Conservation (phyloP, 2,797 vertebrate genomes). For the Megaceryle alcyon region DNA sequence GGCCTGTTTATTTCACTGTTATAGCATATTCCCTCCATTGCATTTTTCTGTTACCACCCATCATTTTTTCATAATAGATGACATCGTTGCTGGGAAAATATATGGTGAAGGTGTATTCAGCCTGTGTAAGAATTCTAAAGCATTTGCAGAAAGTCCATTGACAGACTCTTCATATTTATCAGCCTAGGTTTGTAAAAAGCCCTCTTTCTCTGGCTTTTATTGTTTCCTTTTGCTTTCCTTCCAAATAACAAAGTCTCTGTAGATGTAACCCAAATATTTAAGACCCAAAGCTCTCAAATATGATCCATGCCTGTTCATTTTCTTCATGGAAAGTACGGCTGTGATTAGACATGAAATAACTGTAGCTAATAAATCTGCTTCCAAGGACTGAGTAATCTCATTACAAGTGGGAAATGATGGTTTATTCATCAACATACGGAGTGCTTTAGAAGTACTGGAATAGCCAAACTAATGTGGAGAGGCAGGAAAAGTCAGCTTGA, state of each 20-base stretch:
- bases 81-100: neutral
- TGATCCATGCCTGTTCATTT: neutral
- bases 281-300: neutral
- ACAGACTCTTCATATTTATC: neutral
- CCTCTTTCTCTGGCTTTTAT: neutral
- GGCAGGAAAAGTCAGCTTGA: neutral
- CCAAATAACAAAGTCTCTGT: neutral
- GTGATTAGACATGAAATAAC: slow-evolving; percentile 46
- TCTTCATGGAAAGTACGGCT: neutral
- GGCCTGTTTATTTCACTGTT: neutral
- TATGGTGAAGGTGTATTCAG: neutral
- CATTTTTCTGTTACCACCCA: slow-evolving; percentile 9
- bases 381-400: slow-evolving; percentile 39
- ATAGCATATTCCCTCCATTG: neutral
- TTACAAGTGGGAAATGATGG: slow-evolving; percentile 40
- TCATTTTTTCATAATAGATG: slow-evolving; percentile 42
- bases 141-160: neutral
- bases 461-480: neutral
- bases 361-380: slow-evolving; percentile 53
- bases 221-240: slow-evolving; percentile 14
- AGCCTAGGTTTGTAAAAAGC: neutral
- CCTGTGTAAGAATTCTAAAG: neutral
- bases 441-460: slow-evolving; percentile 13
- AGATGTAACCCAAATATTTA: neutral
- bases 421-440: slow-evolving; percentile 53